Percentiles rank a stretch among this genome's conserved stretches.
phyloP scores from a whole-genome alignment of 2,888 invertebrate species.

The Trissolcus japonicus region DNA sequence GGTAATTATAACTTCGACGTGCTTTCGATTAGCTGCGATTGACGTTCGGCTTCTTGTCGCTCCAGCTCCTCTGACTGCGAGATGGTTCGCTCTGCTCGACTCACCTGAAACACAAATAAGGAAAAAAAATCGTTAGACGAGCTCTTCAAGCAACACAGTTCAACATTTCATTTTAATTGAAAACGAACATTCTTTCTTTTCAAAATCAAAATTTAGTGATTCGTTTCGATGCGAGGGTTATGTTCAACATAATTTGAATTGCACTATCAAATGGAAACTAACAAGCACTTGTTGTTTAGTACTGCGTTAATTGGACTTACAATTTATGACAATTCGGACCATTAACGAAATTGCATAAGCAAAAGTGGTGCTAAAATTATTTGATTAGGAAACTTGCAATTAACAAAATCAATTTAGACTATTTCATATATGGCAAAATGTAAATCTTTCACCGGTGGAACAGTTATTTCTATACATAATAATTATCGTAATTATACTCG shows the following conservation, averaged over 20 bases:
- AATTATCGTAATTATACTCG: constrained; percentile 20
- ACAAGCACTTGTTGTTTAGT: no score
- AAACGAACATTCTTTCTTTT: no score
- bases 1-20: neutral
- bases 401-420: neutral
- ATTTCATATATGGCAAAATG: neutral
- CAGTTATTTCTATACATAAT: constrained; percentile 22
- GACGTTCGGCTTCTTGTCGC: neutral
- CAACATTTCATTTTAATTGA: no score
- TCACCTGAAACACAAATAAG: constrained; percentile 43
- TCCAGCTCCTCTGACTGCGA: neutral
- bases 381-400: no score
- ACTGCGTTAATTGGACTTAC: no score
- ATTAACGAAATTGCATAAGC: constrained; percentile 3
- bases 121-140: constrained; percentile 23
- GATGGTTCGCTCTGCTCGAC: neutral
- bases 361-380: no score
- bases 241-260: no score
- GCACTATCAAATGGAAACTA: no score
- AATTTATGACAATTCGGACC: no score
- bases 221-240: no score
- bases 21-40: neutral
- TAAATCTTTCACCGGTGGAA: constrained; percentile 6
- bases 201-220: no score
- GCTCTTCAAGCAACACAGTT: no score